These are phyloP conservation scores for Ceratitis capitata DNA, from an alignment of 1,140 invertebrate species.

Conservation along the genomic window DNA sequence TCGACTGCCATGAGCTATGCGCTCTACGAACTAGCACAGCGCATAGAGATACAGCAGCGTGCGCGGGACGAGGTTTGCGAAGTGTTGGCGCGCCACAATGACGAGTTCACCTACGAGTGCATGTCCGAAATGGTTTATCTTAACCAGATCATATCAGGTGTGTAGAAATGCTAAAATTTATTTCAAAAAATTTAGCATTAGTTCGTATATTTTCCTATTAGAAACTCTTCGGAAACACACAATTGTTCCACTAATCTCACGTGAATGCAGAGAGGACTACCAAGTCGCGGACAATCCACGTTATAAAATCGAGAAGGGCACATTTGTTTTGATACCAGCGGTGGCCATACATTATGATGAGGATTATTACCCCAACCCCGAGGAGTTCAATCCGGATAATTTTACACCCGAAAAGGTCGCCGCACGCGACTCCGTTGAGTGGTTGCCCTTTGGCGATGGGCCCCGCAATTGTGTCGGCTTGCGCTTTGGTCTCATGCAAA, in stretches of 20 bases:
- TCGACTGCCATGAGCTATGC: slow-evolving; percentile 66
- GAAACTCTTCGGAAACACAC: slow-evolving; percentile 60
- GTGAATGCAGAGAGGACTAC: slow-evolving; percentile 63
- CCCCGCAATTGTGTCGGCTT: no score
- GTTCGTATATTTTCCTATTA: no score
- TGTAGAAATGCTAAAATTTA: no score
- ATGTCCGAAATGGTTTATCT: slow-evolving; percentile 59
- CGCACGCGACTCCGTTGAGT: slow-evolving; percentile 64
- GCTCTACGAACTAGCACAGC: slow-evolving; percentile 60
- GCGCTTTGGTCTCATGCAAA: slow-evolving; percentile 63
- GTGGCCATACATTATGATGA: slow-evolving; percentile 70
- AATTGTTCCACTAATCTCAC: slow-evolving; percentile 66
- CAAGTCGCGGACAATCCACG: slow-evolving; percentile 60
- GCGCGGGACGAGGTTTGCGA: slow-evolving; percentile 66
- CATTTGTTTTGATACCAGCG: slow-evolving; percentile 67
- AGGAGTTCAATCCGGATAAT: slow-evolving; percentile 70
- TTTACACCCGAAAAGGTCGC: slow-evolving; percentile 63
- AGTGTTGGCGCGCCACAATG: slow-evolving; percentile 46
- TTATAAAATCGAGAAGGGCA: slow-evolving; percentile 58
- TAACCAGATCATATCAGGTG: slow-evolving; percentile 62
- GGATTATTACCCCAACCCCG: slow-evolving; percentile 68
- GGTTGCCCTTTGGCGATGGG: slow-evolving; percentile 71
- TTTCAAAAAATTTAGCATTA: no score
- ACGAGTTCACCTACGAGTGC: slow-evolving; percentile 57
- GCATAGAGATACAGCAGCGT: slow-evolving; percentile 65